These are phyloP conservation scores for Chiroxiphia lanceolata DNA, from an alignment of 2,797 vertebrate genomes.

Conservation along the genomic window DNA sequence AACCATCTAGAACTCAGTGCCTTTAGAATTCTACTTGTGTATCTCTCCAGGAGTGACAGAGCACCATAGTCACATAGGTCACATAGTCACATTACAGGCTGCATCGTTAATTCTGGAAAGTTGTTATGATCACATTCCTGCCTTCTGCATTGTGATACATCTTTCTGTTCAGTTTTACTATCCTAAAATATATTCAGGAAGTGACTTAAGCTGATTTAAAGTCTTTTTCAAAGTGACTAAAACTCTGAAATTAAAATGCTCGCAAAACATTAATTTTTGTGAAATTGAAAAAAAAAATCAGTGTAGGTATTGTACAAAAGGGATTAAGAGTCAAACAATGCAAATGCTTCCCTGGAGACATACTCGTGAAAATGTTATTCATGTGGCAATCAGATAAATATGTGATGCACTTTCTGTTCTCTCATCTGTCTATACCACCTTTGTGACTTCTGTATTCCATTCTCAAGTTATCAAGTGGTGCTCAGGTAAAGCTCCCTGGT, in stretches of 20 bases:
- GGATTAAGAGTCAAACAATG: not conserved
- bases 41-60: not conserved
- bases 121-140: not conserved
- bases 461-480: not conserved
- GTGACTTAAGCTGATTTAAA: not conserved
- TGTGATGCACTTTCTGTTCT: not conserved
- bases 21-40: not conserved
- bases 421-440: not conserved
- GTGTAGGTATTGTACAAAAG: not conserved
- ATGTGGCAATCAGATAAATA: not conserved
- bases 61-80: fast-evolving
- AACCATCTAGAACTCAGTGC: not conserved
- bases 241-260: not conserved
- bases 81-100: not conserved
- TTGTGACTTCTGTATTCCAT: not conserved
- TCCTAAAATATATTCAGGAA: not conserved
- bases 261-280: not conserved
- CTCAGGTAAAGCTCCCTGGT: not conserved
- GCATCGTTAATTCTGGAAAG: not conserved
- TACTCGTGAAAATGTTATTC: not conserved
- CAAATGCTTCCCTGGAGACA: not conserved
- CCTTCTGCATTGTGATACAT: not conserved
- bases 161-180: not conserved
- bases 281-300: not conserved
- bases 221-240: not conserved